Percentiles rank a stretch among this genome's conserved stretches.
These are phyloP conservation scores for Glaucidium brasilianum DNA, from an alignment of 2,113 vertebrate species.

Conservation along the genomic window DNA sequence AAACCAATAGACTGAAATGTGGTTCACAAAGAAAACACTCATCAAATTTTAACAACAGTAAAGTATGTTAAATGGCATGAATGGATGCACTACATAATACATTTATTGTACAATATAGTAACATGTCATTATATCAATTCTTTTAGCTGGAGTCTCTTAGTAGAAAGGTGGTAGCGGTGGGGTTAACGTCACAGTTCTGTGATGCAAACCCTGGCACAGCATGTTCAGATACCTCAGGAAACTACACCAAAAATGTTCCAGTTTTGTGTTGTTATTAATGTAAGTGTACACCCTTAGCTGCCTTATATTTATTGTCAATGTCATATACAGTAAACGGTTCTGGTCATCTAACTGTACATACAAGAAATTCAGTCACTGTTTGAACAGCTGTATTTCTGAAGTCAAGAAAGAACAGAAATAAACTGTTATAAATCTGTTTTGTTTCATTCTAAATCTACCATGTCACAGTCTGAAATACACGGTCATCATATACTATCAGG, in stretches of 20 bases:
- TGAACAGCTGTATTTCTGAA: neutral
- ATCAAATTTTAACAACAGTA: neutral
- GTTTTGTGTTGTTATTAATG: neutral
- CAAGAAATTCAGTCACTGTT: neutral
- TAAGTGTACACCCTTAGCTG: neutral
- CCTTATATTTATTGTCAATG: neutral
- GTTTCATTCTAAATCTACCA: neutral
- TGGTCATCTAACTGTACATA: neutral
- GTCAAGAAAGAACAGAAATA: neutral
- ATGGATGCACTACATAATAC: neutral
- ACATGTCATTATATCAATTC: neutral
- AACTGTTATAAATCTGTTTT: neutral
- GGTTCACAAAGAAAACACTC: neutral
- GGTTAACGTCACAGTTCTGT: neutral
- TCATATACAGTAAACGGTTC: neutral
- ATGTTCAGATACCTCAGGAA: neutral
- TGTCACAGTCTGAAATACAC: neutral
- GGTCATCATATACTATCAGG: neutral
- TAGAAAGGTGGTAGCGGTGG: neutral
- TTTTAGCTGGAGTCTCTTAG: neutral
- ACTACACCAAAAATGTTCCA: neutral
- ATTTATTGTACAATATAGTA: neutral
- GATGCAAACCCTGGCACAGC: neutral
- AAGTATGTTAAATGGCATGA: neutral
- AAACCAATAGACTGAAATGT: neutral